These are phyloP conservation scores for Sinotaia quadrata DNA, from an alignment of 2,888 invertebrate species.

Conservation along the genomic window DNA sequence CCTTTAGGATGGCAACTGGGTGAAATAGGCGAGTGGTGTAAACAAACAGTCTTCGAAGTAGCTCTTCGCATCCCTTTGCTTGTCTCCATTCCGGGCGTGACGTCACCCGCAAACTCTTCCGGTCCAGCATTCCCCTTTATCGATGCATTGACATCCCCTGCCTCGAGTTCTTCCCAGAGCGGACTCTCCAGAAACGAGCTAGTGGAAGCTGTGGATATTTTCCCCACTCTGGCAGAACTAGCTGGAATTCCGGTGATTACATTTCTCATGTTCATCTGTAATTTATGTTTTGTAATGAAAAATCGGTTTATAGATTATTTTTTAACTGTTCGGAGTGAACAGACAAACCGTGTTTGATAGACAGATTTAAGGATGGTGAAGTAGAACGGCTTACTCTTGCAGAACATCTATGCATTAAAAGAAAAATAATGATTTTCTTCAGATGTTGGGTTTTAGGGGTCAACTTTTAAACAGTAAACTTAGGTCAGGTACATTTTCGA, in stretches of 20 bases:
- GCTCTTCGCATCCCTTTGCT: conserved; percentile 58
- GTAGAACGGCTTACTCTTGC: too few relatives aligned
- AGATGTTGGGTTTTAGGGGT: too few relatives aligned
- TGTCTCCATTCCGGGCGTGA: conserved; percentile 53
- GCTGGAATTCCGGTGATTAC: conserved; percentile 38
- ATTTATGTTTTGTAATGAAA: too few relatives aligned
- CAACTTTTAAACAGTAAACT: too few relatives aligned
- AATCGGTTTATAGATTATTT: too few relatives aligned
- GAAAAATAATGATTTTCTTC: too few relatives aligned
- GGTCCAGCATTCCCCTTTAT: not conserved
- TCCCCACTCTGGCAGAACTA: conserved; percentile 49
- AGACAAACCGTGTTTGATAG: too few relatives aligned
- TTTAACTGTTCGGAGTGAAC: too few relatives aligned
- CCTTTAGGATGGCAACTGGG: conserved; percentile 57
- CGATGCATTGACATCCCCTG: conserved; percentile 32
- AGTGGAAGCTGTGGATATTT: conserved; percentile 51
- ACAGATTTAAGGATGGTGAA: too few relatives aligned
- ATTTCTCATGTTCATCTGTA: too few relatives aligned
- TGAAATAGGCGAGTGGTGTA: conserved; percentile 55
- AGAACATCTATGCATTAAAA: too few relatives aligned
- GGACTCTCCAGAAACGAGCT: conserved; percentile 37
- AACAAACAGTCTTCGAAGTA: conserved; percentile 56
- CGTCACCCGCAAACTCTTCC: conserved; percentile 22
- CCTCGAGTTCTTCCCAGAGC: conserved; percentile 3
- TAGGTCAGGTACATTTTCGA: too few relatives aligned